Percentiles rank a stretch among this genome's conserved stretches.
Evolutionary conservation across 1,140 invertebrate genomes (phyloP).

Genomic region (Drosophila auraria): DNA sequence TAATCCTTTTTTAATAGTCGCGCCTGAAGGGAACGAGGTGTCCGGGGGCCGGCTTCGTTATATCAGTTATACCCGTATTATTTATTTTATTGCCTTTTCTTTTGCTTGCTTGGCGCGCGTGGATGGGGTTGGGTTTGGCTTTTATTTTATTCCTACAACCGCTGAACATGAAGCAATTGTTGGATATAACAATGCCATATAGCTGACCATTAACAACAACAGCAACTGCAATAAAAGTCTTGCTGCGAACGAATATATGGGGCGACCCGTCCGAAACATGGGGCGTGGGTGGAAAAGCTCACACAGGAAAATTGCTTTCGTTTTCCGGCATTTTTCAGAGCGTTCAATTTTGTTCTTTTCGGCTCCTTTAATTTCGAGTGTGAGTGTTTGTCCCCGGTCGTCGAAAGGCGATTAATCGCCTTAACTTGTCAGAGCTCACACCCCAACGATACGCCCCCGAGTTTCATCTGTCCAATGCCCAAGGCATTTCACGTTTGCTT

Average conservation of each 20-base stretch:
- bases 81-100: constrained; percentile 43
- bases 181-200: constrained; percentile 55
- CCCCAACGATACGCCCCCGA: constrained; percentile 22
- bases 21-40: background rate
- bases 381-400: constrained; percentile 24
- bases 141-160: constrained; percentile 49
- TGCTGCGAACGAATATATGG: constrained; percentile 43
- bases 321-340: constrained; percentile 62
- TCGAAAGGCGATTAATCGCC: constrained; percentile 54
- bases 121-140: constrained; percentile 12
- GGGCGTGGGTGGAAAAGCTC: constrained; percentile 3
- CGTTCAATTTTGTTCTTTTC: constrained; percentile 56
- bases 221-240: constrained; percentile 66
- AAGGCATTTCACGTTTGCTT: constrained; percentile 50
- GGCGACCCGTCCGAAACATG: constrained; percentile 14
- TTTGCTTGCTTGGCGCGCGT: constrained; percentile 32
- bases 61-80: constrained; percentile 15
- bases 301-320: constrained; percentile 46
- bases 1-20: constrained; percentile 50
- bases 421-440: constrained; percentile 48
- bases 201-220: constrained; percentile 57
- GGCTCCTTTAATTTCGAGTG: constrained; percentile 44
- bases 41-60: background rate
- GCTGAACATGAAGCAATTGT: constrained; percentile 58
- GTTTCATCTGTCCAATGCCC: constrained; percentile 31